phyloP scores from a whole-genome alignment of 2,113 vertebrate genomes.

The Anhinga anhinga region DNA sequence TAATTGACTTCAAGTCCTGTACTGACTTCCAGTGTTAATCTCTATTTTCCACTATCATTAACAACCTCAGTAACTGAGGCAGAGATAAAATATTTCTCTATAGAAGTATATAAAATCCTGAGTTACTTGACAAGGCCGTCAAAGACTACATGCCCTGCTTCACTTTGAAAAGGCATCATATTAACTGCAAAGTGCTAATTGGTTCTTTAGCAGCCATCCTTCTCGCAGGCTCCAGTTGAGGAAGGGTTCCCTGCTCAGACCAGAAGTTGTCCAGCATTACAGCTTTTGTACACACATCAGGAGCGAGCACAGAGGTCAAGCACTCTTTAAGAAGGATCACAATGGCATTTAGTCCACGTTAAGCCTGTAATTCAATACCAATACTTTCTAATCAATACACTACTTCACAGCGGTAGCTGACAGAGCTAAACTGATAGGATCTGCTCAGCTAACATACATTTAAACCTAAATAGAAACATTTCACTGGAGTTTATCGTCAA shows the following conservation, averaged over 20 bases:
- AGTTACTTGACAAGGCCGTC: neutral
- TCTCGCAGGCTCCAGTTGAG: neutral
- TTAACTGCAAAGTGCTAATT: neutral
- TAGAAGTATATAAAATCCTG: neutral
- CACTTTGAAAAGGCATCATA: neutral
- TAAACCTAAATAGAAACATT: neutral
- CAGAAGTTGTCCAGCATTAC: neutral
- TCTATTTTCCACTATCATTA: neutral
- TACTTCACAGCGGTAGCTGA: neutral
- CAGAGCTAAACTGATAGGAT: constrained; percentile 29
- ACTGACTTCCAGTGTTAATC: neutral
- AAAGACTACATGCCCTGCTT: neutral
- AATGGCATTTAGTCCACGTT: constrained; percentile 36
- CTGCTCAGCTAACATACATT: constrained; percentile 5
- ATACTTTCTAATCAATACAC: constrained; percentile 44
- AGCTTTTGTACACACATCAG: neutral
- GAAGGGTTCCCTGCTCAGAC: neutral
- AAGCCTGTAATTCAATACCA: constrained; percentile 51
- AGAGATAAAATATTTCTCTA: neutral
- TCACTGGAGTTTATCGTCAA: neutral
- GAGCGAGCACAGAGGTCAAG: neutral
- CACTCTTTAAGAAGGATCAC: constrained; percentile 29
- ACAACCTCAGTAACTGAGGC: neutral
- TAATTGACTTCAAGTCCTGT: neutral
- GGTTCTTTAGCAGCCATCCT: neutral